These are phyloP conservation scores for Electrona antarctica DNA, from an alignment of 2,113 vertebrate genomes.

Conservation along the genomic window DNA sequence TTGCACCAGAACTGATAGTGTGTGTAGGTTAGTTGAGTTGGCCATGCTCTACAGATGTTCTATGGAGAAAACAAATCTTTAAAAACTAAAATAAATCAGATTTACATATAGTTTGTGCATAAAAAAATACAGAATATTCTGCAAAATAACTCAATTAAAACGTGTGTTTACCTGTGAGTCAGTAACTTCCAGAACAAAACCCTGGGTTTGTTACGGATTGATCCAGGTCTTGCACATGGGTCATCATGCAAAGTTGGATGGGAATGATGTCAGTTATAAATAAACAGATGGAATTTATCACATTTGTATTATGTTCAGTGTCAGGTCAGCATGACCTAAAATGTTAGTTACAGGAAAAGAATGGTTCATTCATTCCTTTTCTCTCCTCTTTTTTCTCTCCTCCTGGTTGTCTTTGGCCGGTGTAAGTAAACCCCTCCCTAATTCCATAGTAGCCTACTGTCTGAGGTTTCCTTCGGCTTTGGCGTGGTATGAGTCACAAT, in stretches of 20 bases:
- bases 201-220: not conserved
- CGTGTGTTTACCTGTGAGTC: slow-evolving; percentile 37
- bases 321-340: slow-evolving; percentile 20
- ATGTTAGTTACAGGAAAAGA: not conserved
- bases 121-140: not conserved
- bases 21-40: slow-evolving; percentile 13
- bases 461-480: slow-evolving; percentile 70
- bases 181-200: not conserved
- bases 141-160: too few species aligned
- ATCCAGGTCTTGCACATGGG: not conserved
- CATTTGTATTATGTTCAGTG: not conserved
- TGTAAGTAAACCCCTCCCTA: slow-evolving; percentile 76
- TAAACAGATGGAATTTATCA: slow-evolving; percentile 1
- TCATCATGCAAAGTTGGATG: not conserved
- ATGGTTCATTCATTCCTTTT: slow-evolving; percentile 20
- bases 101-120: not conserved
- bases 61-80: slow-evolving; percentile 3
- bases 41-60: not conserved
- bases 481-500: slow-evolving; percentile 76
- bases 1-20: slow-evolving; percentile 34
- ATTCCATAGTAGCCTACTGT: slow-evolving; percentile 52
- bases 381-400: slow-evolving; percentile 18
- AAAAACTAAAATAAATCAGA: not conserved
- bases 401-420: slow-evolving; percentile 37
- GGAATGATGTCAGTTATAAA: not conserved